Evolutionary conservation across 1,140 invertebrate species (phyloP).

Genomic region (Drosophila trapezifrons): DNA sequence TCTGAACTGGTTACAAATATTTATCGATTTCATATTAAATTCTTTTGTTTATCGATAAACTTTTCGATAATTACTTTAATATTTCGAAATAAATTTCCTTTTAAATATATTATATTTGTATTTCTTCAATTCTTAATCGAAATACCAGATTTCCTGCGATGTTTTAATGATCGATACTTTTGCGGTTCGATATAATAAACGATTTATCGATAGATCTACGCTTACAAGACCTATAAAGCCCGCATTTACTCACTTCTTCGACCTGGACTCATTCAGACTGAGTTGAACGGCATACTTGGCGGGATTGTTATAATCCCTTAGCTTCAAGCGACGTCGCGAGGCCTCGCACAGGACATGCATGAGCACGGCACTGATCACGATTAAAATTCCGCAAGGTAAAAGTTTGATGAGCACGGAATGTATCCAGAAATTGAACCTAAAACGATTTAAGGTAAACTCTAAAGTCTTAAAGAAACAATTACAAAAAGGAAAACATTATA

Average conservation of each 20-base stretch:
- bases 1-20: no score
- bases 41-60: no score
- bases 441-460: neutral
- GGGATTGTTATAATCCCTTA: constrained; percentile 87
- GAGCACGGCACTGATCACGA: constrained; percentile 91
- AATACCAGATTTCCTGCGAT: no score
- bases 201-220: no score
- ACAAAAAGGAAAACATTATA: no score
- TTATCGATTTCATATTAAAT: no score
- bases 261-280: constrained; percentile 54
- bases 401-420: constrained; percentile 94
- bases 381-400: constrained; percentile 92
- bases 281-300: constrained; percentile 64
- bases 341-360: constrained; percentile 90
- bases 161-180: neutral
- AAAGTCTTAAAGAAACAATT: neutral
- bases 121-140: no score
- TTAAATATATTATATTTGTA: no score
- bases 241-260: constrained; percentile 43
- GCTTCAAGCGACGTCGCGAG: constrained; percentile 88
- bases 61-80: no score
- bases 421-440: constrained; percentile 93
- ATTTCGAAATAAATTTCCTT: no score
- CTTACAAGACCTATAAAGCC: no score
- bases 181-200: neutral